Percentiles rank a stretch among this genome's conserved stretches.
These are phyloP conservation scores for Lasioglossum albipes DNA, from an alignment of 1,140 invertebrate genomes.

Conservation along the genomic window DNA sequence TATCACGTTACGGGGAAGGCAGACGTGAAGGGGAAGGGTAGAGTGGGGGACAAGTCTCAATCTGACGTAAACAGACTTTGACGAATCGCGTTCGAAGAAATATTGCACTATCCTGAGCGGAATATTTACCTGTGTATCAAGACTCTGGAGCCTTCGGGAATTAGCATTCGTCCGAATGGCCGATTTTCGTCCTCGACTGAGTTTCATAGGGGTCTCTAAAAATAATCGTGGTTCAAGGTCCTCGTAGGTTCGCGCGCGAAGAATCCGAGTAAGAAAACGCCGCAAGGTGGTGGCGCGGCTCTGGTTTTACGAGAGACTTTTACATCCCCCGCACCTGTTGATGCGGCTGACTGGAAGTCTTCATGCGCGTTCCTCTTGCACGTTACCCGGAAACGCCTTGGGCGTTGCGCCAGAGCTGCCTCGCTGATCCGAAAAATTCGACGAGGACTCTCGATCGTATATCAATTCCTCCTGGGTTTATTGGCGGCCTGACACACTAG, in stretches of 20 bases:
- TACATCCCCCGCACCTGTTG: conserved; percentile 31
- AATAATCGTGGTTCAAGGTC: conserved; percentile 34
- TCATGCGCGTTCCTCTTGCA: conserved; percentile 27
- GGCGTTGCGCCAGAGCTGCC: conserved; percentile 31
- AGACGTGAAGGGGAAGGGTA: too few species aligned
- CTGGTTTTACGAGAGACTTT: conserved; percentile 38
- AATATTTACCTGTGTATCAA: background rate
- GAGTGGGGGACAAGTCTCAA: too few species aligned
- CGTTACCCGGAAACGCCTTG: conserved; percentile 47
- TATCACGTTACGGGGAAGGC: too few species aligned
- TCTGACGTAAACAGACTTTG: background rate
- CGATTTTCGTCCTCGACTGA: background rate
- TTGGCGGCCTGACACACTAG: background rate
- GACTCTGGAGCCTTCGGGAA: background rate
- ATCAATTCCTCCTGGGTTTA: conserved; percentile 20
- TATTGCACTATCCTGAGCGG: background rate
- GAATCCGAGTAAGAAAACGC: background rate
- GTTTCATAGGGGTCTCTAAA: background rate
- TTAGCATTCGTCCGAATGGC: background rate
- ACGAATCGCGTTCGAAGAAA: background rate
- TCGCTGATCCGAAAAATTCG: background rate
- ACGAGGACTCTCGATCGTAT: conserved; percentile 41
- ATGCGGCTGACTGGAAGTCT: conserved; percentile 36
- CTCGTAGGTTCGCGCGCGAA: background rate
- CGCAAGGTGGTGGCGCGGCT: background rate